These are phyloP conservation scores for Cyanoramphus novaezelandiae DNA, from an alignment of 2,113 vertebrate species.

Conservation along the genomic window DNA sequence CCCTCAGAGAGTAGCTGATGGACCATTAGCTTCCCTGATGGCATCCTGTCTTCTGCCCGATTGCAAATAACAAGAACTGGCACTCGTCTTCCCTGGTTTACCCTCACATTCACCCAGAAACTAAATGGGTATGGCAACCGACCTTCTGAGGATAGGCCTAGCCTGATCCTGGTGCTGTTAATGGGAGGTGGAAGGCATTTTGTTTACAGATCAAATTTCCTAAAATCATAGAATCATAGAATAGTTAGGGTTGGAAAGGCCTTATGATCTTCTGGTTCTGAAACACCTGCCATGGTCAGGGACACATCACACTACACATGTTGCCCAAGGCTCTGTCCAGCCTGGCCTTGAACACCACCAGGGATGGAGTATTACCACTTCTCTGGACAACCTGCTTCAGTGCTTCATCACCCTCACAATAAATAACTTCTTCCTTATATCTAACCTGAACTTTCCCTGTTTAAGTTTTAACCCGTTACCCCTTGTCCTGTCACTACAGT, in stretches of 20 bases:
- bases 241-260: neutral
- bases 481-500: neutral
- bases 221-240: neutral
- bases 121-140: neutral
- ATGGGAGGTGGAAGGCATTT: neutral
- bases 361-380: neutral
- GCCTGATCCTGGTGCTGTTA: rapidly evolving
- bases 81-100: conserved; percentile 13
- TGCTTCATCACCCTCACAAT: neutral
- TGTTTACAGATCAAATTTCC: neutral
- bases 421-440: neutral
- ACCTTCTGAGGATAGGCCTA: neutral
- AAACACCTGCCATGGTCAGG: neutral
- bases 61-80: neutral
- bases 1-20: conserved; percentile 4
- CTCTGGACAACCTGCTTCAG: neutral
- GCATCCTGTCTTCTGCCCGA: neutral
- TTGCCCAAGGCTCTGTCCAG: neutral
- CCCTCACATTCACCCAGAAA: neutral
- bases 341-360: neutral
- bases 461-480: neutral
- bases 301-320: neutral
- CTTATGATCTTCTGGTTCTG: neutral
- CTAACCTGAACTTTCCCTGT: neutral
- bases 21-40: conserved; percentile 29